phyloP scores from a whole-genome alignment of 2,113 vertebrate species.

The Salvelinus sp. region DNA sequence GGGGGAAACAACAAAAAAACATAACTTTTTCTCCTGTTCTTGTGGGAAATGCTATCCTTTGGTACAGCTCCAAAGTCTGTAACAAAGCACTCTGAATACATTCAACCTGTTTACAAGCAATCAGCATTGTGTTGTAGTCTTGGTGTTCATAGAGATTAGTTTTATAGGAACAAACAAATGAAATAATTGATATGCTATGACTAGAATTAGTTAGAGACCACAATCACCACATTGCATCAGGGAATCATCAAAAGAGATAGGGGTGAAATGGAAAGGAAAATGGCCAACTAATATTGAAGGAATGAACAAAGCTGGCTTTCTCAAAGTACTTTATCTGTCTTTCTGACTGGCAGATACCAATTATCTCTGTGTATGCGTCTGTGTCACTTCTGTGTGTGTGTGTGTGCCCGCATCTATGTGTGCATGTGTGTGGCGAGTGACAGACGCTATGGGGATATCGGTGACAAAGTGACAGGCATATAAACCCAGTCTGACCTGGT shows the following conservation, averaged over 20 bases:
- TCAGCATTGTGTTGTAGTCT: not conserved
- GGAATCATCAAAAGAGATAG: not conserved
- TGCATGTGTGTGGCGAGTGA: conserved; percentile 61
- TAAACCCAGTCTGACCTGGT: conserved; percentile 69
- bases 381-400: conserved; percentile 40
- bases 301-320: not conserved
- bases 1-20: conserved; percentile 12
- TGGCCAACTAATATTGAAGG: not conserved
- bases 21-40: not conserved
- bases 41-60: conserved; percentile 1
- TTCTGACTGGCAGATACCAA: not conserved
- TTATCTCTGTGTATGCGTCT: conserved; percentile 3
- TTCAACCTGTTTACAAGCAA: conserved; percentile 14
- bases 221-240: not conserved
- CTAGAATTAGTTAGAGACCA: not conserved
- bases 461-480: conserved; percentile 76
- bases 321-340: not conserved
- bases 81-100: not conserved
- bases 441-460: conserved; percentile 79
- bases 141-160: not conserved
- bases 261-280: not conserved
- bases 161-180: not conserved
- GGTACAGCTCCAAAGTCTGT: not conserved
- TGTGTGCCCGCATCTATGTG: conserved; percentile 46
- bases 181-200: not conserved